Evolutionary conservation across 2,797 vertebrate species (phyloP).

Genomic region (Poeciliopsis paucimaculata): DNA sequence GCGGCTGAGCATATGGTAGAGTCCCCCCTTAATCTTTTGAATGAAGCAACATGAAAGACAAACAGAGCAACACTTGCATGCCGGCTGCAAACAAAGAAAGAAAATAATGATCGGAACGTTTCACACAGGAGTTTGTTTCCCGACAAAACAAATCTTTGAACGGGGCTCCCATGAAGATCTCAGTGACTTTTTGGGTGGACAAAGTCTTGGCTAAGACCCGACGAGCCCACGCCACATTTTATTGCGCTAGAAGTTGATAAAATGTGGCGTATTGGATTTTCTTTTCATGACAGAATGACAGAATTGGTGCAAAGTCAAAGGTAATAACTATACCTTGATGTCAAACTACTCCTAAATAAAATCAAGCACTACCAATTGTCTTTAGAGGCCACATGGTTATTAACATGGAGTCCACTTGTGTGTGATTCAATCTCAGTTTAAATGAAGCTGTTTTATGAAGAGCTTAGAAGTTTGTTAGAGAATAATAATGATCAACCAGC

Average conservation of each 20-base stretch:
- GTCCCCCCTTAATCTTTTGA: conserved; percentile 11
- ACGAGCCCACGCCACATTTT: neutral
- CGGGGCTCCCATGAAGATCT: conserved; percentile 1
- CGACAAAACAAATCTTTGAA: conserved; percentile 38
- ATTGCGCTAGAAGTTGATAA: neutral
- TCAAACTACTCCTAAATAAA: neutral
- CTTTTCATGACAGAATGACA: neutral
- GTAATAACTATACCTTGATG: neutral
- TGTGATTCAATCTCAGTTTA: neutral
- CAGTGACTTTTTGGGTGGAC: neutral
- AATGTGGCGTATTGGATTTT: neutral
- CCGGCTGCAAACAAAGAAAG: conserved; percentile 1
- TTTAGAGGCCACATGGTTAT: neutral
- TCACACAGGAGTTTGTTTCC: conserved; percentile 25
- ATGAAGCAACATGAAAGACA: conserved; percentile 15
- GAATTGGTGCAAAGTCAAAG: neutral
- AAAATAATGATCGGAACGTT: neutral
- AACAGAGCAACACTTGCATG: conserved; percentile 10
- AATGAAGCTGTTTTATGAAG: neutral
- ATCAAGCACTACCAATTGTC: neutral
- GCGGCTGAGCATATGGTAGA: conserved; percentile 6
- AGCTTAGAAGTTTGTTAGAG: neutral
- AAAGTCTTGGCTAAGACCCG: neutral
- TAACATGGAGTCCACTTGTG: neutral
- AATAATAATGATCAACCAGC: neutral